These are phyloP conservation scores for Clinocottus analis DNA, from an alignment of 2,113 vertebrate species.

Conservation along the genomic window DNA sequence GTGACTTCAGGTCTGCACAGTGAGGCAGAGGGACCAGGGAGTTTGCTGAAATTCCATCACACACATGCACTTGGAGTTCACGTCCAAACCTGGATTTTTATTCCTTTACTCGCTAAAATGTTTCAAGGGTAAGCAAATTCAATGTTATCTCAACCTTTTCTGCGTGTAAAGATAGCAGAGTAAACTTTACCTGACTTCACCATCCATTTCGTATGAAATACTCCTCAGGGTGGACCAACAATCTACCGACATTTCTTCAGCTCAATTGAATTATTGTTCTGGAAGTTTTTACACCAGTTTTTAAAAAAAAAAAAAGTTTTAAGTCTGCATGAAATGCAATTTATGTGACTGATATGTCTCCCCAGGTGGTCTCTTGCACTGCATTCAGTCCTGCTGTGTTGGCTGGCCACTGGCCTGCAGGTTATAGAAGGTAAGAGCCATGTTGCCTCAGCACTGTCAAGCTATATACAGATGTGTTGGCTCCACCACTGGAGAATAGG, in stretches of 20 bases:
- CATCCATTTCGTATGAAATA: not conserved
- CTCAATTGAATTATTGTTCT: not conserved
- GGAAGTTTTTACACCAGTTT: not conserved
- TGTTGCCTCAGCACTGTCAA: slow-evolving; percentile 3
- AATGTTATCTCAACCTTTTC: not conserved
- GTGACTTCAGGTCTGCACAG: slow-evolving; percentile 63
- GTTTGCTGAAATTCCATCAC: slow-evolving; percentile 58
- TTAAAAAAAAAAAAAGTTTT: not conserved
- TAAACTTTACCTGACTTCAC: not conserved
- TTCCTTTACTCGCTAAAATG: slow-evolving; percentile 62
- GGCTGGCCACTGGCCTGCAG: slow-evolving; percentile 62
- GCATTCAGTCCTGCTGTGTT: slow-evolving; percentile 65
- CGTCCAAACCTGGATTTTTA: slow-evolving; percentile 61
- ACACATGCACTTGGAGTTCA: slow-evolving; percentile 59
- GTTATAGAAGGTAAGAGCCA: slow-evolving; percentile 73
- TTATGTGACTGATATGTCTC: slow-evolving; percentile 45
- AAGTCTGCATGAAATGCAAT: not conserved
- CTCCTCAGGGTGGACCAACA: slow-evolving; percentile 23
- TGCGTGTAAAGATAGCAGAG: not conserved
- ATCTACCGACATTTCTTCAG: not conserved
- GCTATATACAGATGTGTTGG: not conserved
- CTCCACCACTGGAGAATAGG: not conserved
- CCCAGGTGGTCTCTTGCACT: slow-evolving; percentile 69
- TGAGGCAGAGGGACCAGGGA: slow-evolving; percentile 55
- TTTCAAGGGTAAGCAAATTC: slow-evolving; percentile 69